Conservation (phyloP, 1,140 invertebrate species). For the Asobara japonica region DNA sequence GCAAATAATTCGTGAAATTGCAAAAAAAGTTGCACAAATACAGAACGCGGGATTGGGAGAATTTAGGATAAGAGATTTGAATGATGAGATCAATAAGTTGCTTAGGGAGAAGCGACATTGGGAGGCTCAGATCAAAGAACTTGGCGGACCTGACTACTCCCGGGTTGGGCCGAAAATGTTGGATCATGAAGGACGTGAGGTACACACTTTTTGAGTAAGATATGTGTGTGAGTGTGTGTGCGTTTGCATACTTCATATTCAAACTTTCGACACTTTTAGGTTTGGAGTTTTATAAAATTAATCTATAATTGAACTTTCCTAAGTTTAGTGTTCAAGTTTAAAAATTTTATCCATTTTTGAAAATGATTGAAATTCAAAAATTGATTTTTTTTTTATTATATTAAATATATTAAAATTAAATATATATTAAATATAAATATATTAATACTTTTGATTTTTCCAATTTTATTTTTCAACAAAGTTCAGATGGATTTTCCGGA, state of each 20-base stretch:
- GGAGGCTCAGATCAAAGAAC: conserved; percentile 94
- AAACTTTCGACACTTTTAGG: too few species aligned
- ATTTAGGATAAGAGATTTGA: conserved; percentile 96
- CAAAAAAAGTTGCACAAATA: conserved; percentile 99
- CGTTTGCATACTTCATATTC: too few species aligned
- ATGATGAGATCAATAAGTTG: conserved; percentile 99
- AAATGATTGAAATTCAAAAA: too few species aligned
- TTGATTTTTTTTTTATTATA: too few species aligned
- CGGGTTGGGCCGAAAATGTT: conserved; percentile 93
- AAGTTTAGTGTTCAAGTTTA: too few species aligned
- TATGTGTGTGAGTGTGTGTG: not conserved
- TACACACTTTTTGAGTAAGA: conserved; percentile 33
- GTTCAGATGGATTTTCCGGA: not conserved
- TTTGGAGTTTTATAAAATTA: too few species aligned
- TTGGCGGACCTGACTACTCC: conserved; percentile 96
- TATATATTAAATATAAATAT: not conserved
- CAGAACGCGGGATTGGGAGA: conserved; percentile 99
- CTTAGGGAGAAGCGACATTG: conserved; percentile 95
- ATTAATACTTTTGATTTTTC: not conserved
- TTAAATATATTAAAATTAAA: not conserved
- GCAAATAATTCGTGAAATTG: conserved; percentile 96
- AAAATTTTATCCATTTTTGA: too few species aligned
- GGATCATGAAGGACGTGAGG: conserved; percentile 96
- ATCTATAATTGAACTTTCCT: too few species aligned
- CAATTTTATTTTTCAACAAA: not conserved